Base-by-base conservation (phyloP, 2,888 invertebrate species). In the Rhagium mordax region DNA sequence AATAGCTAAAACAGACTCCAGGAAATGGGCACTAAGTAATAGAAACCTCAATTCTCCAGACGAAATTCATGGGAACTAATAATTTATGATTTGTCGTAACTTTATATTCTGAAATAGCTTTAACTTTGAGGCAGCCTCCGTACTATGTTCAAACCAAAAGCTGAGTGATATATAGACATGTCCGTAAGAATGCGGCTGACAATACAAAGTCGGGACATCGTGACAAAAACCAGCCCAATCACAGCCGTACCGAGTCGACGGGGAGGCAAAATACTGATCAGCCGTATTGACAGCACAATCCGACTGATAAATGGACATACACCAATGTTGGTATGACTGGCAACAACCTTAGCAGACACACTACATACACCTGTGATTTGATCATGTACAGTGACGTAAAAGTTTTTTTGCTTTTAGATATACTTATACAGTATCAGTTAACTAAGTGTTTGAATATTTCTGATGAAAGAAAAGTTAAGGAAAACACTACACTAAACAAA, bases 211-310 rank as follows among this genome's bases (percentile, higher is more conserved):
- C 73, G 16, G 79, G 79, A 79, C 81, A 80, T 82, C 83, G 82
- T 83, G 84, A 85, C 84, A 84, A 85, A 84, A 85, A 84, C 83
- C 83, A 83, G 83, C 82, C 83, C 83, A 84, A 84, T 84, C 85
- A 81, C 78, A 79, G 77, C 74, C 77, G 78, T 69, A 69, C 60
- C 51, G 79, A 77, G 76, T 75, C 76, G 78, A 77, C 78, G 73
- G 78, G 77, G 73, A 81, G 76, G 78, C 79, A 79, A 77, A 79
- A 78, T 78, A 75, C 77, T 72, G 74, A 75, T 78, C 79, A 80
- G 79, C 78, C 77, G 77, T 81, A 84, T 78, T 84, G 83, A 84
- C 85, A 81, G 85, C 80, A 84, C 84, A 84, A 84, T 84, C 79
- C 81, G 80, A 78, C 81, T 85, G 83, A 85, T 85, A 84, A 85